Conservation (phyloP, 2,888 invertebrate genomes). For the Uropetala carovei region DNA sequence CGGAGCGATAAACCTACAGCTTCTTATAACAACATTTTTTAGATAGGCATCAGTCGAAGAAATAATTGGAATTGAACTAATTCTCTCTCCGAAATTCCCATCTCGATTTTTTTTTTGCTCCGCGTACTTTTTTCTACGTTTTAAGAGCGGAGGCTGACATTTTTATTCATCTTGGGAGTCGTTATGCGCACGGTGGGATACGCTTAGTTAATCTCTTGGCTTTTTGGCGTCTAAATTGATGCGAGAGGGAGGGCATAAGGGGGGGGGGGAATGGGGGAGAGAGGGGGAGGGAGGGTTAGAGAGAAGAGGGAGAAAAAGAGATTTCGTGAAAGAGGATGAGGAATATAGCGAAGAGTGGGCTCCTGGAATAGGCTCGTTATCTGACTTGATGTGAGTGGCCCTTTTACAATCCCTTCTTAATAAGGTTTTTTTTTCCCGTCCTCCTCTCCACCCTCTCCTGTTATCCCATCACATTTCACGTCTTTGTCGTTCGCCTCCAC, state of each 20-base stretch:
- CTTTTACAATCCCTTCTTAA: slow-evolving; percentile 42
- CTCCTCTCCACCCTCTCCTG: neutral
- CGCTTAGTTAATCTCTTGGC: slow-evolving; percentile 7
- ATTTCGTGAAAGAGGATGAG: neutral
- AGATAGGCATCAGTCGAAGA: too few relatives aligned
- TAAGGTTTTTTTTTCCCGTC: slow-evolving; percentile 51
- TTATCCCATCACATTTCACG: neutral
- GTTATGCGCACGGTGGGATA: neutral
- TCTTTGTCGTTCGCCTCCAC: slow-evolving; percentile 16
- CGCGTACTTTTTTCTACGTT: neutral
- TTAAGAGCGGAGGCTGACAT: neutral
- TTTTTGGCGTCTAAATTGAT: slow-evolving; percentile 37
- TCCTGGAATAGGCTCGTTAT: slow-evolving; percentile 38
- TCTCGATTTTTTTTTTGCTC: neutral
- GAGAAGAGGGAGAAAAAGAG: neutral
- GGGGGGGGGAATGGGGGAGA: neutral
- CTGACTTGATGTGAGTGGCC: slow-evolving; percentile 11
- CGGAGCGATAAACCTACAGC: too few relatives aligned
- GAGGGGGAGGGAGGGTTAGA: too few relatives aligned
- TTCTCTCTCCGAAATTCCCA: neutral
- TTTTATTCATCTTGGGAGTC: neutral
- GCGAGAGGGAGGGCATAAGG: neutral
- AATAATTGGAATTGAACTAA: neutral
- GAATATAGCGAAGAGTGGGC: neutral
- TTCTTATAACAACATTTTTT: too few relatives aligned